Base-by-base conservation (phyloP, 1,140 invertebrate species). In the Nebria ingens region DNA sequence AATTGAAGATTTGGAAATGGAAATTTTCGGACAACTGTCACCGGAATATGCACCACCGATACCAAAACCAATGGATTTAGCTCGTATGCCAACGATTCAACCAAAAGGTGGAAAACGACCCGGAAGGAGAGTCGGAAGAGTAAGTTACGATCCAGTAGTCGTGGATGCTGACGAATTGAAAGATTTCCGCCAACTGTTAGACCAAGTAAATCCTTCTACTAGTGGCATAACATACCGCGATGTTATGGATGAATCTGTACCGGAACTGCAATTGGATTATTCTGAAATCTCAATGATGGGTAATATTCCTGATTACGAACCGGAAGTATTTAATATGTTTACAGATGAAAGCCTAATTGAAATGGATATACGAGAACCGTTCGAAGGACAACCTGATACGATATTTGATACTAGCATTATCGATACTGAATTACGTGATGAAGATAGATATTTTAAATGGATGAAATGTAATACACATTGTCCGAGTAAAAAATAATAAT, bases 401-500 rank as follows among this genome's bases (percentile, higher is more conserved):
- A 9, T 49, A 11, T 4, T 9, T 4, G 42, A 49, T 49, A 19
- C 42, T 15, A 49, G 42, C 17, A 4, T 17, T 4, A 49, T 49
- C 4, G 6, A 17, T 11, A 49, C 42, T 49, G 42, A 49, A 49
- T 15, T 49, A 15, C 13, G 6, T 9, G 42, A 49, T 15, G 42
- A 49, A 9, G 42, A 49, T 9, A 49, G 42, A 15, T 6, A 49
- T 17, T 49, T 49, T 17, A 49, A 49, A 49, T 49, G 42, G 42
- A 13, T 49, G 25, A n/a, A 34, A n/a, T n/a, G n/a, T n/a, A n/a
- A n/a, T n/a, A n/a, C n/a, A n/a, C n/a, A n/a, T n/a, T n/a, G n/a
- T n/a, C n/a, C n/a, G n/a, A n/a, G n/a, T n/a, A n/a, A n/a, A n/a
- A n/a, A n/a, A n/a, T n/a, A n/a, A n/a, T n/a, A n/a, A n/a, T n/a